Conservation (phyloP, 2,113 vertebrate genomes). For the Muntiacus reevesi region DNA sequence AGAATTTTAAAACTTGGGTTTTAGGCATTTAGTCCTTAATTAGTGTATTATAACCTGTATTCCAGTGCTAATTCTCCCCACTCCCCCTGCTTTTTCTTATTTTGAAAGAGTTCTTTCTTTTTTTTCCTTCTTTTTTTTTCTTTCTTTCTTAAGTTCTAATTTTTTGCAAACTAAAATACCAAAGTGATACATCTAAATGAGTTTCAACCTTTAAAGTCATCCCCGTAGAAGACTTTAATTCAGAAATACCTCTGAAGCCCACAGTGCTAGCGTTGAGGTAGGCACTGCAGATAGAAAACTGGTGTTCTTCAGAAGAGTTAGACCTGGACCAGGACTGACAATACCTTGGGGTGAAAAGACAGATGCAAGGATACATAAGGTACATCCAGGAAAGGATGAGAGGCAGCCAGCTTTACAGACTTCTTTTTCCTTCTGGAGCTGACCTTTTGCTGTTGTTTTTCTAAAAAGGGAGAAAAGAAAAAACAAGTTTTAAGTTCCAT, state of each 20-base stretch:
- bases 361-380: accelerated
- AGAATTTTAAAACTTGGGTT: not conserved
- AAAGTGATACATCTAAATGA: not conserved
- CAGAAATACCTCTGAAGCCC: not conserved
- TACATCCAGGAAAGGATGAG: not conserved
- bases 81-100: not conserved
- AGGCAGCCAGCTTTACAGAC: not conserved
- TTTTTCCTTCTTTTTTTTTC: not conserved
- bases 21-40: not conserved
- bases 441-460: not conserved
- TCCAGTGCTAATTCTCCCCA: not conserved
- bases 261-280: not conserved
- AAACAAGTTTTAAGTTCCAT: not conserved
- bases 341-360: not conserved
- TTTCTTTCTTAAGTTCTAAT: not conserved
- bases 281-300: not conserved
- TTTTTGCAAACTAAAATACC: not conserved
- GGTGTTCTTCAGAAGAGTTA: not conserved
- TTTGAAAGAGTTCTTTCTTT: constrained; percentile 1
- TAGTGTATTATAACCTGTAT: not conserved
- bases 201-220: not conserved
- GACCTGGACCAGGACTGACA: not conserved
- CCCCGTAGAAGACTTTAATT: not conserved
- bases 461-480: not conserved
- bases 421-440: not conserved